Evolutionary conservation across 2,888 invertebrate species (phyloP).

Genomic region (Sesia bembeciformis): DNA sequence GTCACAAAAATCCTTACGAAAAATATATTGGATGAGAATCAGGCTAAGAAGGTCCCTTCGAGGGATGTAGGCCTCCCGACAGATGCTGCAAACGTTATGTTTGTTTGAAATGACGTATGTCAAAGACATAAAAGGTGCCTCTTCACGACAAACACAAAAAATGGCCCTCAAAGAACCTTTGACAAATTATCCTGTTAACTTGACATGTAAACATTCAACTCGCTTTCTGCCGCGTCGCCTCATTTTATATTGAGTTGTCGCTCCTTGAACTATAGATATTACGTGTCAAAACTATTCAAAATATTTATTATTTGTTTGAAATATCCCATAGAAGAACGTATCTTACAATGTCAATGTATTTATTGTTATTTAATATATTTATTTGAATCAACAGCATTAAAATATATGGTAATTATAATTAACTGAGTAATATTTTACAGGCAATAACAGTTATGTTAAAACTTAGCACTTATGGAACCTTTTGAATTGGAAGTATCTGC

Average conservation of each 20-base stretch:
- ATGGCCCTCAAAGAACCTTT: constrained; percentile 52
- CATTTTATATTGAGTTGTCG: neutral
- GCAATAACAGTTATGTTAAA: too few relatives aligned
- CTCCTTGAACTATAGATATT: too few relatives aligned
- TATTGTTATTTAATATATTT: too few relatives aligned
- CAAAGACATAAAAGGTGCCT: constrained; percentile 48
- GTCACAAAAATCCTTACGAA: constrained; percentile 12
- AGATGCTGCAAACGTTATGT: constrained; percentile 32
- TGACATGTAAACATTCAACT: constrained; percentile 34
- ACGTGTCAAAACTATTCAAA: too few relatives aligned
- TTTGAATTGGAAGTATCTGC: too few relatives aligned
- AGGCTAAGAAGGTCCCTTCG: constrained; percentile 15
- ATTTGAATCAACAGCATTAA: too few relatives aligned
- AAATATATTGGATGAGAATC: constrained; percentile 16
- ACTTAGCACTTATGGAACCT: too few relatives aligned
- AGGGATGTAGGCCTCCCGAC: constrained; percentile 16
- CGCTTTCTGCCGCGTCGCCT: neutral
- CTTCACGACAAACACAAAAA: constrained; percentile 32
- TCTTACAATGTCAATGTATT: too few relatives aligned
- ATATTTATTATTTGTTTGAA: too few relatives aligned
- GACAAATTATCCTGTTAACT: constrained; percentile 59
- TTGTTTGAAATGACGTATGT: constrained; percentile 50
- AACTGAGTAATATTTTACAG: too few relatives aligned
- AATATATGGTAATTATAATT: too few relatives aligned
- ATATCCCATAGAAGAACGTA: too few relatives aligned